Conservation (phyloP, 1,140 invertebrate species). For the Temnothorax nylanderi region DNA sequence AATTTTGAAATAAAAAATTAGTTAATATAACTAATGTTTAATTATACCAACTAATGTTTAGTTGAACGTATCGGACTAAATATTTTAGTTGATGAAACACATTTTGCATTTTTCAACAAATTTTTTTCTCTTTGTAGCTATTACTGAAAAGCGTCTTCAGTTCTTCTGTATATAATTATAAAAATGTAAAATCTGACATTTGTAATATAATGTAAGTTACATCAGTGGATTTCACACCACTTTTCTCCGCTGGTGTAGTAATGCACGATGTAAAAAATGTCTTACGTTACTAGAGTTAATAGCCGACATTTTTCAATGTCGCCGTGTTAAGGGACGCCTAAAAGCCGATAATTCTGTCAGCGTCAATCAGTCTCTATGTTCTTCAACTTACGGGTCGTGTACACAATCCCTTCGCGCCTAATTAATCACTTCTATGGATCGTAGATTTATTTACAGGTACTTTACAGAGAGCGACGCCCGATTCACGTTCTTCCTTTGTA, state of each 20-base stretch:
- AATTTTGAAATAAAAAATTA: no score
- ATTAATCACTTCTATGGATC: slow-evolving; percentile 74
- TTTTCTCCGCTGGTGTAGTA: background rate
- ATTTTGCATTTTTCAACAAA: no score
- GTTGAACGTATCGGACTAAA: no score
- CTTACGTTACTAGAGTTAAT: slow-evolving; percentile 32
- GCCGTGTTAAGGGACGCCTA: slow-evolving; percentile 38
- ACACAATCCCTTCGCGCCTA: slow-evolving; percentile 61
- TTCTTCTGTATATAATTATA: background rate
- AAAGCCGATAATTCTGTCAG: slow-evolving; percentile 57
- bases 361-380: slow-evolving; percentile 38
- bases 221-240: background rate
- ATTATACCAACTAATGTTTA: no score
- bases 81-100: no score
- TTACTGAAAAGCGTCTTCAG: background rate
- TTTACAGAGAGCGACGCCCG: slow-evolving; percentile 43
- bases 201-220: slow-evolving; percentile 3
- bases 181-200: background rate
- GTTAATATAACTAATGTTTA: no score
- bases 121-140: no score
- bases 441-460: slow-evolving; percentile 73
- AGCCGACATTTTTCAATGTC: slow-evolving; percentile 45
- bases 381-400: slow-evolving; percentile 19
- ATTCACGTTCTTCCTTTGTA: slow-evolving; percentile 35
- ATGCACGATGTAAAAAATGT: slow-evolving; percentile 12